Base-by-base conservation (phyloP, 2,113 vertebrate species). In the Barbus barbus region DNA sequence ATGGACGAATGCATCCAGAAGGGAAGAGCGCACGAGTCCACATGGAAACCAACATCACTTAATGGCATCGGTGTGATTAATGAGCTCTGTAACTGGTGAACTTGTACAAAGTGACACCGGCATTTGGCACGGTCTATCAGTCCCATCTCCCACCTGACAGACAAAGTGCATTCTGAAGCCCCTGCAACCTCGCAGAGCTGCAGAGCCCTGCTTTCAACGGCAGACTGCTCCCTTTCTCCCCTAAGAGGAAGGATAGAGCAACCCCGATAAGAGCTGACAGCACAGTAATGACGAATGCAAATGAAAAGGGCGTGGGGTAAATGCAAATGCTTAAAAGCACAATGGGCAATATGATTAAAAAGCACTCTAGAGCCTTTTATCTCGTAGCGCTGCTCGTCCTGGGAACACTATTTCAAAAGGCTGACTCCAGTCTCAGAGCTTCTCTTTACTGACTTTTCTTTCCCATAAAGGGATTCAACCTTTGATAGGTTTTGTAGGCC, bases 291-390 rank as follows among this genome's bases (percentile, higher is more conserved):
- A 92, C 80, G 90, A 86, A 87, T 92, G 92, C 91, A 93, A 92
- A 94, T 93, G 87, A 90, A 90, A 86, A 78, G 88, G 91, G 88
- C 69, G 86, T 89, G 87, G 87, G 86, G 78, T 60, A 90, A 89
- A 92, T 91, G 92, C 88, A 89, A 92, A 93, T 92, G 87, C 85
- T n/a, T 87, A 84, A 89, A 88, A 85, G 90, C 89, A 93, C 89
- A 93, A 92, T 91, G 86, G 67, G 88, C 86, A 74, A 91, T 88
- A 87, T 93, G 90, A 94, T 95, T 93, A 89, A 92, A 92, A 91
- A 86, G 80, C 86, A 87, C 89, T 87, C 71, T 77, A 26, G 77
- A 87, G 85, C 90, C 83, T 92, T 89, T 90, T 90, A 91, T 91
- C 89, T 90, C 56, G 3, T 69, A 81, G 44, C 81, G 77, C 76